A percentile compares a stretch with the other conserved stretches of the same genome.
Conservation (phyloP, 2,888 invertebrate genomes). For the Orthosia incerta region DNA sequence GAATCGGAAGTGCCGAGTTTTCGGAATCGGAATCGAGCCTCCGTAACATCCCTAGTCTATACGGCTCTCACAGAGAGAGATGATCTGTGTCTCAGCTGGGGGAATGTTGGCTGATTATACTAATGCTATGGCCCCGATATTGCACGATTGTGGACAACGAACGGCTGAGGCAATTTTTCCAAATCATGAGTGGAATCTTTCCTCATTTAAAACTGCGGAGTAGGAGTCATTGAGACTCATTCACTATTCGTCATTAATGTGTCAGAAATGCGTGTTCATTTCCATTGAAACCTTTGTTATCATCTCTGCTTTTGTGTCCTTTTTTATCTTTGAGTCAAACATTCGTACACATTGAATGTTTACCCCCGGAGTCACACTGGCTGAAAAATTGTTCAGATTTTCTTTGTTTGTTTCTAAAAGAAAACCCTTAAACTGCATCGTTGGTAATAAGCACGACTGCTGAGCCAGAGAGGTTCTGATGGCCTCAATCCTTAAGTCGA, state of each 20-base stretch:
- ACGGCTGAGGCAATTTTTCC: neutral
- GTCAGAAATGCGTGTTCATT: constrained; percentile 20
- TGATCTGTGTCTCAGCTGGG: too few relatives aligned
- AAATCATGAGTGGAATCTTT: neutral
- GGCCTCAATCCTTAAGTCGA: too few relatives aligned
- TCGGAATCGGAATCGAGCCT: too few relatives aligned
- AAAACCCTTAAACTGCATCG: too few relatives aligned
- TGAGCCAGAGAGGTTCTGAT: neutral
- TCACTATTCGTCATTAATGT: constrained; percentile 16
- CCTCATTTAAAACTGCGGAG: constrained; percentile 11
- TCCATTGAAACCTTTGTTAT: constrained; percentile 28
- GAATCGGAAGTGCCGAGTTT: too few relatives aligned
- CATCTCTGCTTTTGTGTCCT: constrained; percentile 21
- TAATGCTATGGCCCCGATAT: too few relatives aligned
- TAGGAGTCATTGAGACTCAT: neutral
- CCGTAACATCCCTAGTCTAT: too few relatives aligned
- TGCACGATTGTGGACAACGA: too few relatives aligned
- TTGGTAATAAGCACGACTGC: neutral
- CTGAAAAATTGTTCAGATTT: neutral
- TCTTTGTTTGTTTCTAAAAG: neutral
- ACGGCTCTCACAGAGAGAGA: too few relatives aligned
- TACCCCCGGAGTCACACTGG: neutral
- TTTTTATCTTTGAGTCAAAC: constrained; percentile 33
- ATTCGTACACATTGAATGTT: constrained; percentile 1
- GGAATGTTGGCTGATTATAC: too few relatives aligned